Evolutionary conservation across 2,888 invertebrate species (phyloP), one percentile per base, ranked within the genome.

Genomic region (Endotricha flammealis): DNA sequence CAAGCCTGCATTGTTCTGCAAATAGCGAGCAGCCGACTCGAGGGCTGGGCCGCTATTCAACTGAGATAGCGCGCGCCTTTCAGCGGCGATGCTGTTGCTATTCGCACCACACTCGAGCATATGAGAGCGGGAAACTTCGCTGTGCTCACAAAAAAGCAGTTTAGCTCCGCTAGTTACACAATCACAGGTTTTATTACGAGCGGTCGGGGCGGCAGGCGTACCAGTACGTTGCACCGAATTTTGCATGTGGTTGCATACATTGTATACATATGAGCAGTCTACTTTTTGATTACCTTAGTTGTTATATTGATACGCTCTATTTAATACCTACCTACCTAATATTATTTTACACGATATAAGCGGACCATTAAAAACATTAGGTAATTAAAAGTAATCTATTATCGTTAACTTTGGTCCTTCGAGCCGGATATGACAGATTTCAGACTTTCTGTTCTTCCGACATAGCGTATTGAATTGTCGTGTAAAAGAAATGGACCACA

Each of bases 1-100:
- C 77, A 79, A 82, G 72, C 80, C 80, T 81, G 76, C 73, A 79
- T 78, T 83, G 80, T 81, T 82, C 85, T 74, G 77, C 80, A 80
- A 82, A 85, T 82, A 81, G 82, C 77, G 64, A 48, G 53, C 56
- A 46, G 48, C 50, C 44, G 44, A 48, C 43, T 48, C 57, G 65
- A 74, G 77, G 79, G 80, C 73, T 77, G 69, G 77, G 77, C 68
- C 64, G 64, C 73, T 76, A 64, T 72, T 76, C 78, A 65, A 66
- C 57, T 57, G 67, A 57, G 59, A 63, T 55, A 53, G 64, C 53
- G 59, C 53, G 59, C 66, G 58, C 53, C 57, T 52, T 56, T 62
- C 60, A 58, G 60, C 59, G 39, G 42, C 42, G 45, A 65, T 65
- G 64, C 65, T 61, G 65, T 72, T 67, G 69, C 61, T 63, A 61